phyloP scores from a whole-genome alignment of 2,797 vertebrate species.

The Discoglossus pictus region DNA sequence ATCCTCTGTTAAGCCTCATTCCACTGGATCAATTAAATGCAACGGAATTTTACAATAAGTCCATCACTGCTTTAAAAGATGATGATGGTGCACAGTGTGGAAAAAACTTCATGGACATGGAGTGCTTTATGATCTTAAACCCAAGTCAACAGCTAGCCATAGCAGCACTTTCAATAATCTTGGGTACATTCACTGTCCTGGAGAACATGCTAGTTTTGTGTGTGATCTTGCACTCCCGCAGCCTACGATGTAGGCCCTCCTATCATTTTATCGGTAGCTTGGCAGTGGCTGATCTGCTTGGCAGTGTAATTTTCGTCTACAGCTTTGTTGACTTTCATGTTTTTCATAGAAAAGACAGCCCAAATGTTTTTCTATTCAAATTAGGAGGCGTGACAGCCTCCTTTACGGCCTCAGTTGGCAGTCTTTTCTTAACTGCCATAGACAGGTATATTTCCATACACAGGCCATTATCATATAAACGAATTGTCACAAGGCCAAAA shows the following conservation, averaged over 20 bases:
- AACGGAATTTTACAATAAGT: slow-evolving; percentile 88
- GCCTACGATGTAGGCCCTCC: slow-evolving; percentile 92
- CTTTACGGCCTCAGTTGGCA: slow-evolving; percentile 96
- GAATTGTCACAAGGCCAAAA: slow-evolving; percentile 96
- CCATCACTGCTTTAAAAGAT: slow-evolving; percentile 69
- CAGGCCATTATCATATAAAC: slow-evolving; percentile 92
- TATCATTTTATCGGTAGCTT: slow-evolving; percentile 98
- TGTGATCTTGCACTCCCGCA: slow-evolving; percentile 94
- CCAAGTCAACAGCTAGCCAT: slow-evolving; percentile 97
- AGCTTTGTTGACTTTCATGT: slow-evolving; percentile 99
- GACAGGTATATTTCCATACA: slow-evolving; percentile 99
- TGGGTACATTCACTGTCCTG: slow-evolving; percentile 96
- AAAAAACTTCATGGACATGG: slow-evolving; percentile 99
- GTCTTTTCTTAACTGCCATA: slow-evolving; percentile 97
- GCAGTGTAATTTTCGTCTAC: slow-evolving; percentile 98
- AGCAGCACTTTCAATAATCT: slow-evolving; percentile 89
- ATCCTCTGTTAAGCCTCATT: slow-evolving; percentile 80
- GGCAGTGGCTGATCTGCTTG: slow-evolving; percentile 94
- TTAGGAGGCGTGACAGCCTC: slow-evolving; percentile 96
- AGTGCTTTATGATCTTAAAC: slow-evolving; percentile 99
- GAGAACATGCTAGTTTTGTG: slow-evolving; percentile 96
- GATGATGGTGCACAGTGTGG: slow-evolving; percentile 89
- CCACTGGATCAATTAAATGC: slow-evolving; percentile 86
- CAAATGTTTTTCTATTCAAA: slow-evolving; percentile 97
- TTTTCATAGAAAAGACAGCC: slow-evolving; percentile 95